phyloP scores from a whole-genome alignment of 2,113 vertebrate species.

The Apistogramma diplotaenia region DNA sequence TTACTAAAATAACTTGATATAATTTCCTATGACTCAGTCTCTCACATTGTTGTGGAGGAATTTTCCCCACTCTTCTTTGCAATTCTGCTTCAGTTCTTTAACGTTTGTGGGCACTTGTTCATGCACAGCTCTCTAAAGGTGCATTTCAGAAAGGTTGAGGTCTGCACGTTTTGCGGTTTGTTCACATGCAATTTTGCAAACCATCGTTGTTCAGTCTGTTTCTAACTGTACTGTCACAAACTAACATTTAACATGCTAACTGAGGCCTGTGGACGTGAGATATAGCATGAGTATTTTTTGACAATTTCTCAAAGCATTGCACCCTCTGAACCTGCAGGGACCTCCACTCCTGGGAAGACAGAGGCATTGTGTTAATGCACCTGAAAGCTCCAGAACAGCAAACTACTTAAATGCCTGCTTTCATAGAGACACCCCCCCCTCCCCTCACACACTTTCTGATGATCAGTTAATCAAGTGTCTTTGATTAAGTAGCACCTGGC shows the following conservation, averaged over 20 bases:
- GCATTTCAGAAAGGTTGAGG: too few relatives aligned
- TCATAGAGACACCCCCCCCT: neutral
- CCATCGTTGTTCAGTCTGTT: neutral
- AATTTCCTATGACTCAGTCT: too few relatives aligned
- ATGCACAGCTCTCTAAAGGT: too few relatives aligned
- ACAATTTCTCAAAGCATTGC: neutral
- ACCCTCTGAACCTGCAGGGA: neutral
- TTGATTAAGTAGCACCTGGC: neutral
- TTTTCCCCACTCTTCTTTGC: neutral
- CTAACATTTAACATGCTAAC: neutral
- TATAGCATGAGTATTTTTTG: neutral
- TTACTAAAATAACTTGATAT: too few relatives aligned
- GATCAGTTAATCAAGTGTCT: neutral
- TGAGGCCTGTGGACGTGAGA: neutral
- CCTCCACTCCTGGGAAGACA: neutral
- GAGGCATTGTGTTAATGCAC: neutral
- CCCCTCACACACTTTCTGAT: neutral
- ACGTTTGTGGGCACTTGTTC: too few relatives aligned
- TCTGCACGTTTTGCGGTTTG: neutral
- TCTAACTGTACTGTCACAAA: neutral
- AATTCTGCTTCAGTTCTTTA: neutral
- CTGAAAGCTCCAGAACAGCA: neutral
- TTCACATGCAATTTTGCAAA: neutral
- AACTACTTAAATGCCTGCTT: neutral
- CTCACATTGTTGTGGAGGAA: too few relatives aligned